A percentile compares a stretch with the other conserved stretches of the same genome.
phyloP scores from a whole-genome alignment of 2,888 invertebrate genomes.

The Nineta flava region DNA sequence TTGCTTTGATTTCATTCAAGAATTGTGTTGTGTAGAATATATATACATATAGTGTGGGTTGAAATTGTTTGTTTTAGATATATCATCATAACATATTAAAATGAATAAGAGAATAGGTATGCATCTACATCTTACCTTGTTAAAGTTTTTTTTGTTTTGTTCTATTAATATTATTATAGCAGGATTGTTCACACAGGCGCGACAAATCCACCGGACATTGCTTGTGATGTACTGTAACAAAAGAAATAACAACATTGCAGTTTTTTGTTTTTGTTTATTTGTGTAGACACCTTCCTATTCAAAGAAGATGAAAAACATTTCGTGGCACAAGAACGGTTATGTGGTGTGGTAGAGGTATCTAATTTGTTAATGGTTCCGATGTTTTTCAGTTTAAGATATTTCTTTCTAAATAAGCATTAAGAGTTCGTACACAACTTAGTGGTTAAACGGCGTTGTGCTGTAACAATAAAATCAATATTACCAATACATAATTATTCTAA shows the following conservation, averaged over 20 bases:
- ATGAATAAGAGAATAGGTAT: neutral
- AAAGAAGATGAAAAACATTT: too few species aligned
- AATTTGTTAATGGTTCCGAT: too few species aligned
- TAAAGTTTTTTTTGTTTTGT: neutral
- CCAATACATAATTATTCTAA: too few species aligned
- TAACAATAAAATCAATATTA: too few species aligned
- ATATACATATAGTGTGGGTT: neutral
- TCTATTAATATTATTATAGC: constrained; percentile 17
- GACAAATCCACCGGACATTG: constrained; percentile 56
- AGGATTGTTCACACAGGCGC: constrained; percentile 51
- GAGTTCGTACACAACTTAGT: too few species aligned
- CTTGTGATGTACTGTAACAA: constrained; percentile 46
- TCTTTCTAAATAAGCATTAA: too few species aligned
- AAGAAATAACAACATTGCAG: constrained; percentile 19
- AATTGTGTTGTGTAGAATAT: neutral
- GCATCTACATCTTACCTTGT: neutral
- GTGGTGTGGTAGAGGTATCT: too few species aligned
- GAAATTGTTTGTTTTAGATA: neutral
- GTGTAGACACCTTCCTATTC: too few species aligned
- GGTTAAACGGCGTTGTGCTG: too few species aligned
- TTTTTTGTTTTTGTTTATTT: too few species aligned
- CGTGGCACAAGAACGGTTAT: too few species aligned
- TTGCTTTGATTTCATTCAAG: neutral
- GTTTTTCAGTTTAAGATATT: too few species aligned
- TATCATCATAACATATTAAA: neutral